Percentiles rank a stretch among this genome's conserved stretches.
These are phyloP conservation scores for Gonocerus acuteangulatus DNA, from an alignment of 2,888 invertebrate species.

Conservation along the genomic window DNA sequence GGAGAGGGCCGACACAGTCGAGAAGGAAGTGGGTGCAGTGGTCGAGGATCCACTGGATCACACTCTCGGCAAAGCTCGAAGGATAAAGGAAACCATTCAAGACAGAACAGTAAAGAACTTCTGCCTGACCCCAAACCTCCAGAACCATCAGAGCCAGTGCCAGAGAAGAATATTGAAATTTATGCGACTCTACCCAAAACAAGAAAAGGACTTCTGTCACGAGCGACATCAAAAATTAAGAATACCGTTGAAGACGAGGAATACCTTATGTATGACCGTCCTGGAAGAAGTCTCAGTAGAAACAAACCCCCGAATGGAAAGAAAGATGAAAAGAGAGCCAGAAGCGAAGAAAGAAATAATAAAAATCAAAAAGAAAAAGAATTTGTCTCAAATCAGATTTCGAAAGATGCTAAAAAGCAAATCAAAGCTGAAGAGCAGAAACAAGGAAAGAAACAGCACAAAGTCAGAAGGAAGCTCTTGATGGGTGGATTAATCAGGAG, in stretches of 20 bases:
- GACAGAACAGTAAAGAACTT: constrained; percentile 56
- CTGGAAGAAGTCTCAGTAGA: constrained; percentile 53
- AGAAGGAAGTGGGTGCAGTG: constrained; percentile 64
- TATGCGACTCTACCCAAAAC: constrained; percentile 87
- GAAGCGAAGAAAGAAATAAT: constrained; percentile 79
- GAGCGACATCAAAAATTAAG: constrained; percentile 44
- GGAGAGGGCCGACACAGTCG: constrained; percentile 60
- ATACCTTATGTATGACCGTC: constrained; percentile 56
- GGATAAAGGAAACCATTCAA: constrained; percentile 57
- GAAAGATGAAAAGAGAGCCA: constrained; percentile 65
- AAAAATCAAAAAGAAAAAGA: constrained; percentile 51
- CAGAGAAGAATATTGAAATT: constrained; percentile 69
- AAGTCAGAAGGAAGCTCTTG: constrained; percentile 73
- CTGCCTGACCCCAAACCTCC: constrained; percentile 40
- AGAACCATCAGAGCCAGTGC: constrained; percentile 25
- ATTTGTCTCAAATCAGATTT: constrained; percentile 37
- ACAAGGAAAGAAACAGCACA: constrained; percentile 79
- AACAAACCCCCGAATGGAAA: constrained; percentile 60
- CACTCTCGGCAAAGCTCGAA: constrained; percentile 68
- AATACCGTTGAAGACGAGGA: constrained; percentile 67
- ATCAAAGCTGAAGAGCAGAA: constrained; percentile 56
- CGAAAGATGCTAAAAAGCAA: constrained; percentile 56
- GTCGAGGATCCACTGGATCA: constrained; percentile 50
- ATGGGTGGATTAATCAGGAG: constrained; percentile 84
- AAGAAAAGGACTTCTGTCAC: constrained; percentile 50